These are phyloP conservation scores for Cyprinodon tularosa DNA, from an alignment of 2,113 vertebrate genomes.

Conservation along the genomic window DNA sequence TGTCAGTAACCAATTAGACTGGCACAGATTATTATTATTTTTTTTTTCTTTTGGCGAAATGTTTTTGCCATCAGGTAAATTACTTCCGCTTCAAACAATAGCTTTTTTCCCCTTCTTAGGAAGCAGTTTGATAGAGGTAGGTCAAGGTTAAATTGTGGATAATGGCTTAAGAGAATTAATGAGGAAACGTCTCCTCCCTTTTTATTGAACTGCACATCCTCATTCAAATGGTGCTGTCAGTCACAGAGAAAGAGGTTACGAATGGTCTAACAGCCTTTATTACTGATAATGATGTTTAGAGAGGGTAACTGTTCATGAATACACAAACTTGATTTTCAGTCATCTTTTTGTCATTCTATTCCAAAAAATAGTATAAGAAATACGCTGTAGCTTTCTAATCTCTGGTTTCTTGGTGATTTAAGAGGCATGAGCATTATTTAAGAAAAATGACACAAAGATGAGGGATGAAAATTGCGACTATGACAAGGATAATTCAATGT, in stretches of 20 bases:
- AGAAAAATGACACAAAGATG: conserved; percentile 40
- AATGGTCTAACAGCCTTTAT: conserved; percentile 5
- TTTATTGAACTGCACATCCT: conserved; percentile 10
- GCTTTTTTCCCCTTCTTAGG: conserved; percentile 1
- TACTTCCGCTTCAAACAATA: conserved; percentile 44
- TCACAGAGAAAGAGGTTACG: conserved; percentile 6
- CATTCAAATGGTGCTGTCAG: conserved; percentile 18
- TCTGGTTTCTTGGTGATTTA: conserved; percentile 33
- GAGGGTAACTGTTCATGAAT: not conserved
- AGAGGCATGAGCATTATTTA: conserved; percentile 34
- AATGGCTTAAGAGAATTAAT: conserved; percentile 25
- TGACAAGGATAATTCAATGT: conserved; percentile 32
- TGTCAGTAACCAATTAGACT: conserved; percentile 43
- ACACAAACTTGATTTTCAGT: conserved; percentile 1
- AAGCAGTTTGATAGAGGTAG: conserved; percentile 22
- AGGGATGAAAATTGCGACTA: conserved; percentile 23
- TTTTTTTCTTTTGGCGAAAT: conserved; percentile 38
- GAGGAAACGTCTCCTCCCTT: conserved; percentile 6
- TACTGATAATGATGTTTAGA: conserved; percentile 6
- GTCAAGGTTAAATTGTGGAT: conserved; percentile 38
- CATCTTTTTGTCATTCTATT: conserved; percentile 3
- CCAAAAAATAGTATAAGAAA: conserved; percentile 25
- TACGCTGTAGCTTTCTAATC: conserved; percentile 25
- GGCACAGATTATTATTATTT: conserved; percentile 42
- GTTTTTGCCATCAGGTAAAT: conserved; percentile 49